Conservation (phyloP, 2,113 vertebrate species). For the Dasyurus viverrinus region DNA sequence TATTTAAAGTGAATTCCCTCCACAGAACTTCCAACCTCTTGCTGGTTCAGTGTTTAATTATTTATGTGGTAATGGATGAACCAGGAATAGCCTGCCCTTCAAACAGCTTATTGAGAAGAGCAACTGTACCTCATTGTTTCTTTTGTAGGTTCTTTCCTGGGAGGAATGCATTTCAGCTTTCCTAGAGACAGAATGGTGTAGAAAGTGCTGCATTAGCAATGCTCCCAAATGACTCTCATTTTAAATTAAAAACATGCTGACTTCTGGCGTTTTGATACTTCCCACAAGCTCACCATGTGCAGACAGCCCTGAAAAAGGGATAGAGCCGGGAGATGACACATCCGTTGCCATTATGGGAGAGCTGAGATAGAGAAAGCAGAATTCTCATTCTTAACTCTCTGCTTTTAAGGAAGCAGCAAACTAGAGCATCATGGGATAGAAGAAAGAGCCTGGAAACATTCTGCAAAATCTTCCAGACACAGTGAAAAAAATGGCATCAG, state of each 20-base stretch:
- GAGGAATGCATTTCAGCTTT: conserved; percentile 35
- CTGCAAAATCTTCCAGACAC: background rate
- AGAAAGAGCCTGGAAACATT: background rate
- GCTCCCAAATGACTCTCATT: conserved; percentile 28
- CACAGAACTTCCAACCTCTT: conserved; percentile 22
- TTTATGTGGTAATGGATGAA: conserved; percentile 74
- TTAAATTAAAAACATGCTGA: conserved; percentile 11
- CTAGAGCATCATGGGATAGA: background rate
- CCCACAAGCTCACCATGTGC: background rate
- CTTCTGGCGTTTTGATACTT: conserved; percentile 20
- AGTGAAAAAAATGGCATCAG: background rate
- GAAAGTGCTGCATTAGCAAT: conserved; percentile 53
- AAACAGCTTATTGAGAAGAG: conserved; percentile 46
- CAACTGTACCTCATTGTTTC: conserved; percentile 33
- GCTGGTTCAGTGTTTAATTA: conserved; percentile 68
- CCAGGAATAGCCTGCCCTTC: conserved; percentile 64
- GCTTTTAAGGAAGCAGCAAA: background rate
- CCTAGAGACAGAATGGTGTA: conserved; percentile 30
- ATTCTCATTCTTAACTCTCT: background rate
- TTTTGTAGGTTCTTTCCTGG: background rate
- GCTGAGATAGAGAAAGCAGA: background rate
- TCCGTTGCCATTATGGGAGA: background rate
- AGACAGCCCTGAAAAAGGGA: background rate
- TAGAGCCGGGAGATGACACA: background rate
- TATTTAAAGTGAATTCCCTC: conserved; percentile 53